Conservation (phyloP, 64 coral and sea anemone species). For the Montipora sp. region DNA sequence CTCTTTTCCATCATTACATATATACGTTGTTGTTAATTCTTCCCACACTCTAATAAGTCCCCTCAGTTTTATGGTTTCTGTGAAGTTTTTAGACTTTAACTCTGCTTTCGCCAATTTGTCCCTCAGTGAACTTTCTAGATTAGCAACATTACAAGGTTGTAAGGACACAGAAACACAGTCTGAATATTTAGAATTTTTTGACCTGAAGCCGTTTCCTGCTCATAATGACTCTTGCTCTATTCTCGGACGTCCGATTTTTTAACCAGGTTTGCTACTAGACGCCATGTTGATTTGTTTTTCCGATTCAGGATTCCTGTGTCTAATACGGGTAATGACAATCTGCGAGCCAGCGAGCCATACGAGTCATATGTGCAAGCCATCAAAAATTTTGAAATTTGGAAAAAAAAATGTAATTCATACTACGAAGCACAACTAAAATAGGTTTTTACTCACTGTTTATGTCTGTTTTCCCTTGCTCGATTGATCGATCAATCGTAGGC, state of each 20-base stretch:
- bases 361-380: too few species aligned
- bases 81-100: constrained; percentile 3
- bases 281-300: too few species aligned
- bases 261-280: too few species aligned
- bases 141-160: constrained; percentile 36
- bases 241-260: constrained; percentile 19
- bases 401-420: too few species aligned
- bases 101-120: constrained; percentile 37
- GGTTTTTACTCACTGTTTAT: too few species aligned
- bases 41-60: constrained; percentile 37
- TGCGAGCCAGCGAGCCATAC: too few species aligned
- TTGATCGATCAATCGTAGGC: too few species aligned
- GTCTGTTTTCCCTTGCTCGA: too few species aligned
- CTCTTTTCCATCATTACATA: constrained; percentile 2
- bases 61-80: constrained; percentile 10
- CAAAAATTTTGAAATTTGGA: too few species aligned
- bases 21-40: background rate
- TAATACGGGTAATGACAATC: too few species aligned
- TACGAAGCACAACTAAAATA: too few species aligned
- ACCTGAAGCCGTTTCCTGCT: constrained; percentile 18
- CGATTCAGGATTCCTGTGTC: too few species aligned
- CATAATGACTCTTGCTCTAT: constrained; percentile 29
- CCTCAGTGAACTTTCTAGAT: constrained; percentile 34
- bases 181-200: constrained; percentile 25
- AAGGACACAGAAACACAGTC: constrained; percentile 39